phyloP scores from a whole-genome alignment of 2,888 invertebrate genomes.

The Rotaria socialis region DNA sequence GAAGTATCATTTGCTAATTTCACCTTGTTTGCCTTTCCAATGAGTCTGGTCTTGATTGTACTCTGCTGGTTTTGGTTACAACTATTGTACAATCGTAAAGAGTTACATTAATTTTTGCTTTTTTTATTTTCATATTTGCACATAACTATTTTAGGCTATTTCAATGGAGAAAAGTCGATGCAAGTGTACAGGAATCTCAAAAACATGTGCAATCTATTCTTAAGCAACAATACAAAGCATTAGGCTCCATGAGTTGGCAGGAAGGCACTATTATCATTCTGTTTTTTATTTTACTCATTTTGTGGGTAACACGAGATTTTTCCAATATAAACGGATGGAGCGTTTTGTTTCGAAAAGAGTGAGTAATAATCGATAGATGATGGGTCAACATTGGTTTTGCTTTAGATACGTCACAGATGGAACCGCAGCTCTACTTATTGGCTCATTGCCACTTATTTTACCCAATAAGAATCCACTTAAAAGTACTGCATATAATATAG shows the following conservation, averaged over 20 bases:
- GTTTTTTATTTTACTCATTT: not conserved
- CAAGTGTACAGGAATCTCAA: not conserved
- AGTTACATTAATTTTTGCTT: not conserved
- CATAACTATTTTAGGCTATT: not conserved
- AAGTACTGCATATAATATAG: not conserved
- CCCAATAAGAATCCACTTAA: not conserved
- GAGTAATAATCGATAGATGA: not conserved
- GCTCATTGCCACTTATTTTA: not conserved
- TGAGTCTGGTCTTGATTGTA: not conserved
- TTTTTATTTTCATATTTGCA: not conserved
- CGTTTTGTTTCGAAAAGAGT: slow-evolving; percentile 8
- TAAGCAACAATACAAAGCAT: not conserved
- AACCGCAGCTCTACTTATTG: not conserved
- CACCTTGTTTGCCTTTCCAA: not conserved
- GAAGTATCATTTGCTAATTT: slow-evolving; percentile 5
- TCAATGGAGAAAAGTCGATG: not conserved
- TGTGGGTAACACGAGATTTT: slow-evolving; percentile 43
- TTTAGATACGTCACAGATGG: not conserved
- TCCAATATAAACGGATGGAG: slow-evolving; percentile 32
- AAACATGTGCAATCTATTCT: not conserved
- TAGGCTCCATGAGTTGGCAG: not conserved
- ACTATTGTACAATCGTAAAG: not conserved
- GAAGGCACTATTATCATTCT: slow-evolving; percentile 36
- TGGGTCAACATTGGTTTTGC: not conserved
- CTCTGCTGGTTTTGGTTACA: not conserved